Conservation (phyloP, 2,113 vertebrate genomes). For the Sander vitreus region DNA sequence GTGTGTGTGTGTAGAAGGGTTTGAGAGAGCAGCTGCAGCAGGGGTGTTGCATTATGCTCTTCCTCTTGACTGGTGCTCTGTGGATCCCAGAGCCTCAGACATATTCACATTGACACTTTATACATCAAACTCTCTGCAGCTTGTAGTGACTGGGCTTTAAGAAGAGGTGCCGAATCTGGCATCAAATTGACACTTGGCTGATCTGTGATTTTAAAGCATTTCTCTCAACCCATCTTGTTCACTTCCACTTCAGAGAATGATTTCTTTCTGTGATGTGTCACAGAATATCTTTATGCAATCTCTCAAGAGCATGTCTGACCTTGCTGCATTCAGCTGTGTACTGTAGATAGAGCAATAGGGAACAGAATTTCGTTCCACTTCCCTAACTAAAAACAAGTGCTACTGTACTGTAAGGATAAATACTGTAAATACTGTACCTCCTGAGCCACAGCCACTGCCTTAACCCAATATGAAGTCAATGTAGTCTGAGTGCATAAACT, state of each 20-base stretch:
- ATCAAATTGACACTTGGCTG: conserved; percentile 16
- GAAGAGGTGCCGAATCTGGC: not conserved
- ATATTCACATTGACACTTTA: conserved; percentile 15
- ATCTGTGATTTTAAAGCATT: conserved; percentile 6
- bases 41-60: conserved; percentile 18
- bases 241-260: conserved; percentile 17
- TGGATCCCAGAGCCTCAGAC: conserved; percentile 7
- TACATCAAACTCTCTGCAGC: conserved; percentile 1
- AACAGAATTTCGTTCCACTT: too few relatives aligned
- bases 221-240: not conserved
- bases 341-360: too few relatives aligned
- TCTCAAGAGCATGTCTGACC: not conserved
- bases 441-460: too few relatives aligned
- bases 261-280: not conserved
- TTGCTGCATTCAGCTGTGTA: not conserved
- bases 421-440: too few relatives aligned
- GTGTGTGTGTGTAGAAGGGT: not conserved
- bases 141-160: not conserved
- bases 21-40: conserved; percentile 45
- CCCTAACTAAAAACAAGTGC: too few relatives aligned
- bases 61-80: conserved; percentile 25
- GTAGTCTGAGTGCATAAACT: not conserved
- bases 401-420: too few relatives aligned
- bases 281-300: not conserved
- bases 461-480: conserved; percentile 17